Conservation (phyloP, 2,888 invertebrate genomes). For the Pheosia gnoma region DNA sequence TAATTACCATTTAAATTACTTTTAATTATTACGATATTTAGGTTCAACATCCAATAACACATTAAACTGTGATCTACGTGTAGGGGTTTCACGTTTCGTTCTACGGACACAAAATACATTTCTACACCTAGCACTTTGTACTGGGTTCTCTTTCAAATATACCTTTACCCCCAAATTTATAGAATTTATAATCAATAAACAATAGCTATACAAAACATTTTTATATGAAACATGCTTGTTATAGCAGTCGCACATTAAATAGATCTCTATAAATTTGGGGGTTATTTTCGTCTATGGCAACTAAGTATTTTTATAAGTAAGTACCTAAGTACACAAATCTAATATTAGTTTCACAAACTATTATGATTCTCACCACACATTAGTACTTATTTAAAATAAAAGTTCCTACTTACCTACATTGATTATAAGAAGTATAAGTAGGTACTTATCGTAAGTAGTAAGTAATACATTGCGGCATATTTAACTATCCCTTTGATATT, state of each 20-base stretch:
- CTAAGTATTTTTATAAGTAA: constrained; percentile 28
- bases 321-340: constrained; percentile 19
- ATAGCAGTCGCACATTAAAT: too few species aligned
- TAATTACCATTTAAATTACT: constrained; percentile 44
- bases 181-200: too few species aligned
- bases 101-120: constrained; percentile 38
- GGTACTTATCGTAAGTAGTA: neutral
- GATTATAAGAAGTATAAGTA: neutral
- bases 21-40: constrained; percentile 54
- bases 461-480: constrained; percentile 14
- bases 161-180: neutral
- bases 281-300: constrained; percentile 34
- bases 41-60: constrained; percentile 56
- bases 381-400: constrained; percentile 24
- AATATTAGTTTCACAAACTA: constrained; percentile 43
- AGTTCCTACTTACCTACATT: constrained; percentile 28
- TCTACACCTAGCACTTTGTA: constrained; percentile 54
- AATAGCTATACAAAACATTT: too few species aligned
- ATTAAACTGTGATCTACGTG: constrained; percentile 36
- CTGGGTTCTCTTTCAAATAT: constrained; percentile 29
- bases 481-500: constrained; percentile 9
- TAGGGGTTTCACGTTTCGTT: constrained; percentile 46
- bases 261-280: too few species aligned
- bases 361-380: constrained; percentile 44
- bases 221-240: too few species aligned